Base-by-base conservation (phyloP, 2,113 vertebrate genomes). In the Salvelinus fontinalis region DNA sequence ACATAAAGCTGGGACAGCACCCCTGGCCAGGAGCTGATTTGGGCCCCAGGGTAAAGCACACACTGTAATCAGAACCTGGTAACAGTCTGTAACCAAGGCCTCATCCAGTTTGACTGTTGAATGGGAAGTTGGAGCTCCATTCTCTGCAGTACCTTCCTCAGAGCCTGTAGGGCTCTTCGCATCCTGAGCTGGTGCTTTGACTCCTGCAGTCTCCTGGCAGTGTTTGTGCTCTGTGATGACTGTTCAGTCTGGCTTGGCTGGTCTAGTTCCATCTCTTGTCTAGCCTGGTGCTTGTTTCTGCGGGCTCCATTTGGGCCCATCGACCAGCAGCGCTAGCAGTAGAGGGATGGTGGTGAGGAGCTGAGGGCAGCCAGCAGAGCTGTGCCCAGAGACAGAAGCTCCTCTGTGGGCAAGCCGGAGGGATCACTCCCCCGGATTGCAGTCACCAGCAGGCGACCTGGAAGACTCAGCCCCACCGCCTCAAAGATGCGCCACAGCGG, bases 331-430 rank as follows among this genome's bases (percentile, higher is more conserved):
- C 0, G 83, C 81, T 20, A 94, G 85, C 24, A 94, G 78, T 2
- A 95, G 86, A 0, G 96, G 96, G 71, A 99, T 86, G 78, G 97
- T 99, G 90, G 94, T 94, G 34, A 99, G 94, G 81, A 99, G 93
- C 97, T 98, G 86, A 99, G 93, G 70, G 96, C 97, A 0, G 97
- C 95, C 74, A 99, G 72, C 14, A 99, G 90, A 4, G 97, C 96
- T 0, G 96, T 92, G 0, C 96, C 97, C 27, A 99, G 91, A 0
- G 96, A 95, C 0, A 90, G 90, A 83, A 97, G 95, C 34, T 96
- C 95, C 1, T 96, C 84, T 0, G 93, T 88, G 0, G 97, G 93
- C 27, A 93, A 49, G 2, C 74, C 83, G 11, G 96, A 95, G 0
- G 83, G 83, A 0, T 94, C 93, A 0, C 20, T 31, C 0, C 84